Evolutionary conservation across 2,888 invertebrate species (phyloP).

Genomic region (Palloptera scutellata): DNA sequence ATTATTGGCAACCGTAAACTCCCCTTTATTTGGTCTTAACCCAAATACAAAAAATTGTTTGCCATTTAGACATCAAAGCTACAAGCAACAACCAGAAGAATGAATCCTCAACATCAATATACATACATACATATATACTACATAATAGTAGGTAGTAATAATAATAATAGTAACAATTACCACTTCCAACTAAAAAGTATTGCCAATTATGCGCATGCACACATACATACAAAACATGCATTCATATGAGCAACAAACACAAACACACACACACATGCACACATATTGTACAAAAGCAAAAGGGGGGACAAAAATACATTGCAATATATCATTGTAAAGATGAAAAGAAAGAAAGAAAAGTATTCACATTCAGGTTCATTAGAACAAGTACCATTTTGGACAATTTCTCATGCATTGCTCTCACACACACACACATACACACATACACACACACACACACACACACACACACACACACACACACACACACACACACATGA

Average conservation of each 20-base stretch:
- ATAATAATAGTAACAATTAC: constrained; percentile 5
- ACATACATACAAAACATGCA: background rate
- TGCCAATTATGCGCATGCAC: too few species aligned
- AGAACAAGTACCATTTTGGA: constrained; percentile 33
- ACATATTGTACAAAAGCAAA: too few species aligned
- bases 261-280: background rate
- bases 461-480: too few species aligned
- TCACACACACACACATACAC: too few species aligned
- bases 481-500: too few species aligned
- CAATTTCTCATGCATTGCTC: background rate
- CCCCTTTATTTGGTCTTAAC: constrained; percentile 24
- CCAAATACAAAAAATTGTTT: constrained; percentile 21
- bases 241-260: background rate
- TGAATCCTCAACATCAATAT: background rate
- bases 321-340: too few species aligned
- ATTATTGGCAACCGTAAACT: background rate
- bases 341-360: too few species aligned
- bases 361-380: constrained; percentile 22
- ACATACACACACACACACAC: too few species aligned
- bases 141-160: background rate
- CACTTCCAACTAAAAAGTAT: background rate
- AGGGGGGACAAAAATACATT: too few species aligned
- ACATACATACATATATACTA: too few species aligned
- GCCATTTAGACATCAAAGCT: constrained; percentile 1
- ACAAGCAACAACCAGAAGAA: background rate